phyloP scores from a whole-genome alignment of 2,797 vertebrate species.

The Telmatherina bonti region DNA sequence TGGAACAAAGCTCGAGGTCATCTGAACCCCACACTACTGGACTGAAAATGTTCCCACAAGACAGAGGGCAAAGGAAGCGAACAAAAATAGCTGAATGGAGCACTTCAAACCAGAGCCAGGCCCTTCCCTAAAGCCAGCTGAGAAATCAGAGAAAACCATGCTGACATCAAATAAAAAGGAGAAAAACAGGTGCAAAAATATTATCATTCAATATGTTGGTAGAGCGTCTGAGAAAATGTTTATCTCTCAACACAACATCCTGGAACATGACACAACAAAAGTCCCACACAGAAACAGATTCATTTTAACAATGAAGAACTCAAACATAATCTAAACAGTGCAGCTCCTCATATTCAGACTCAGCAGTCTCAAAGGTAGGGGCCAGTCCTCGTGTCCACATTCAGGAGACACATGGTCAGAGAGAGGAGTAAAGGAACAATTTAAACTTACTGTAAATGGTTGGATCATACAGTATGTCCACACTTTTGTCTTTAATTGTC shows the following conservation, averaged over 20 bases:
- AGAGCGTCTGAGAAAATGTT: too few relatives aligned
- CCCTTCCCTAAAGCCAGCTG: too few relatives aligned
- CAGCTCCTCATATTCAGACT: neutral
- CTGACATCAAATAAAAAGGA: too few relatives aligned
- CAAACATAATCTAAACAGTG: neutral
- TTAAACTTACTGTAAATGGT: neutral
- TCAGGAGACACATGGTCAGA: neutral
- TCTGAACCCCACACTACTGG: neutral
- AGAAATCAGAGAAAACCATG: too few relatives aligned
- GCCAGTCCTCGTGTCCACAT: too few relatives aligned
- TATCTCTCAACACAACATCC: too few relatives aligned
- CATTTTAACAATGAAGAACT: neutral
- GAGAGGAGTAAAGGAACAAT: neutral
- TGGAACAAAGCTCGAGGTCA: neutral
- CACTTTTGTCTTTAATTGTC: neutral
- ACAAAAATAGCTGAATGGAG: too few relatives aligned
- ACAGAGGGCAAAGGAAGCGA: too few relatives aligned
- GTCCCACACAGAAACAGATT: neutral
- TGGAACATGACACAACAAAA: too few relatives aligned
- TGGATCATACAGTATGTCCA: neutral
- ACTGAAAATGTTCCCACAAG: too few relatives aligned
- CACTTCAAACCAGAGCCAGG: too few relatives aligned
- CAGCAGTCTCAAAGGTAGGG: neutral
- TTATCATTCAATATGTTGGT: too few relatives aligned
- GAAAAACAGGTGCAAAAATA: neutral